These are phyloP conservation scores for Notoglanidium macrostoma DNA, from an alignment of 2,797 vertebrate species.

Conservation along the genomic window DNA sequence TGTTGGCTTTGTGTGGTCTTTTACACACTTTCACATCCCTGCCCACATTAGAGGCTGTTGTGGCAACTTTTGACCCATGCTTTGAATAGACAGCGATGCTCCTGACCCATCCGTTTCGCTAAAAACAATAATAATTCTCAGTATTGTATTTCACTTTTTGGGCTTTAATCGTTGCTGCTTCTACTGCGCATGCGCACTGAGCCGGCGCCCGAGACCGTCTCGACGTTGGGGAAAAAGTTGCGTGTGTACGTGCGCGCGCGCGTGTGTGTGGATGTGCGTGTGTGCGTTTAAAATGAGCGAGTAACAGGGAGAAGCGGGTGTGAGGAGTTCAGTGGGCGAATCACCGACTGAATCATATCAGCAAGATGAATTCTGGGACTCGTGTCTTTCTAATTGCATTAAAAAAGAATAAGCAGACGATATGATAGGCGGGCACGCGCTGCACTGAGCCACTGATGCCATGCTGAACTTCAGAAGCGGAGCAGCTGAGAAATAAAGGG, in stretches of 20 bases:
- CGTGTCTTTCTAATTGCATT: slow-evolving; percentile 10
- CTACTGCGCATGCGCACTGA: slow-evolving; percentile 17
- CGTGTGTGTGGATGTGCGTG: background rate
- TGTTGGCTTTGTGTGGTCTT: background rate
- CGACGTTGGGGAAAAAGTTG: slow-evolving; percentile 10
- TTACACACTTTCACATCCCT: background rate
- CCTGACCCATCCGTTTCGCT: background rate
- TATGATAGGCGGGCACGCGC: slow-evolving; percentile 1
- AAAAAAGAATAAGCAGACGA: background rate
- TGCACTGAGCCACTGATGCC: slow-evolving; percentile 28
- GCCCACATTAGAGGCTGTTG: background rate
- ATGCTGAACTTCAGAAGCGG: slow-evolving; percentile 43
- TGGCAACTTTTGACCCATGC: background rate
- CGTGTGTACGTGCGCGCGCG: background rate
- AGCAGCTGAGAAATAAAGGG: slow-evolving; percentile 37
- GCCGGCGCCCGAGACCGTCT: slow-evolving; percentile 1
- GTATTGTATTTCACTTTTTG: background rate
- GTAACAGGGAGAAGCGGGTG: slow-evolving; percentile 35
- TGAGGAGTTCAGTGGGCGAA: slow-evolving; percentile 46
- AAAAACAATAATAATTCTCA: background rate
- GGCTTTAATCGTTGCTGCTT: background rate
- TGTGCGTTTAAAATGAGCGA: slow-evolving; percentile 42
- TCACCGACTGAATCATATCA: slow-evolving; percentile 43
- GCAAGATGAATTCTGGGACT: slow-evolving; percentile 36
- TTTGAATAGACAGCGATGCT: background rate